A percentile compares a stretch with the other conserved stretches of the same genome.
phyloP scores from a whole-genome alignment of 2,797 vertebrate species.

The Ambastaia sidthimunki region DNA sequence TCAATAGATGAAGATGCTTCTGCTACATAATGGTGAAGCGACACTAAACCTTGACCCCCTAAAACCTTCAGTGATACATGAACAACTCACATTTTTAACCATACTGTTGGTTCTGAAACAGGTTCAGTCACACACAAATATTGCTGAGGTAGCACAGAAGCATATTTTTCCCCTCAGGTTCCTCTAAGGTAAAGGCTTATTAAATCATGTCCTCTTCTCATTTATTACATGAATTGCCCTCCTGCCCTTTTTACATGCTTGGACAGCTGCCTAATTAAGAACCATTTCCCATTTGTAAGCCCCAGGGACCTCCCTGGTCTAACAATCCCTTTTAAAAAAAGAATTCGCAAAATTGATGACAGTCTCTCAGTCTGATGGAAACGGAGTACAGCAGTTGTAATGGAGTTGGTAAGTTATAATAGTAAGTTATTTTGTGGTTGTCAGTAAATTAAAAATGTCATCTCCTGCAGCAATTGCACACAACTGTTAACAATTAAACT shows the following conservation, averaged over 20 bases:
- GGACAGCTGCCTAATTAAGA: constrained; percentile 19
- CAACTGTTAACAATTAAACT: background rate
- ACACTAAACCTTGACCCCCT: background rate
- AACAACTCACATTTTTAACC: background rate
- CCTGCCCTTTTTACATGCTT: constrained; percentile 21
- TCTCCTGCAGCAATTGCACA: background rate
- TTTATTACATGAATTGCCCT: constrained; percentile 13
- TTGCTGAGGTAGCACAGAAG: background rate
- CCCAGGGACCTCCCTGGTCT: background rate
- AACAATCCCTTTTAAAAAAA: background rate
- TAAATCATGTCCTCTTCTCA: constrained; percentile 5
- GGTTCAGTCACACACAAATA: background rate
- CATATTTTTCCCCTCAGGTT: background rate
- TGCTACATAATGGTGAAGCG: background rate
- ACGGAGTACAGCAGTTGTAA: background rate
- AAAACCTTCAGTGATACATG: background rate
- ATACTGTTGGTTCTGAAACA: background rate
- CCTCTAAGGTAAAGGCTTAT: background rate
- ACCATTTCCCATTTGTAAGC: background rate
- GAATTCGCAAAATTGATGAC: background rate
- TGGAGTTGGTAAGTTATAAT: too few species aligned
- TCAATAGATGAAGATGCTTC: background rate
- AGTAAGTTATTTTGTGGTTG: background rate
- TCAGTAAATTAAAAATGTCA: background rate
- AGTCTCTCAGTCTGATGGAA: constrained; percentile 2